Percentiles rank a stretch among this genome's conserved stretches.
Evolutionary conservation across 2,113 vertebrate species (phyloP).

Genomic region (Cottus gobio): DNA sequence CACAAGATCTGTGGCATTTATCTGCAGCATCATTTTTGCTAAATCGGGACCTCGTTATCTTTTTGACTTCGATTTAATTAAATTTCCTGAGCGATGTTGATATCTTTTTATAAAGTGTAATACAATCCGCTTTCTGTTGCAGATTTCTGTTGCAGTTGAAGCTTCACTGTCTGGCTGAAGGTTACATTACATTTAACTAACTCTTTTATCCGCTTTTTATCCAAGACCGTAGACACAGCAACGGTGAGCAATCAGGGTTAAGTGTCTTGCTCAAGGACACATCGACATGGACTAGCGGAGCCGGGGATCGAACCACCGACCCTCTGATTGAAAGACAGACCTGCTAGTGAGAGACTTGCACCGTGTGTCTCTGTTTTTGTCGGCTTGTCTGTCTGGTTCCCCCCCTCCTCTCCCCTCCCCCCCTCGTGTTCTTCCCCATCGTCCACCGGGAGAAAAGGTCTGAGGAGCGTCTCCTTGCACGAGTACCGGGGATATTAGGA

Average conservation of each 20-base stretch:
- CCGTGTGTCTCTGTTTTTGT: slow-evolving; percentile 1
- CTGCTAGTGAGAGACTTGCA: too few relatives aligned
- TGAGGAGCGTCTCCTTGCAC: slow-evolving; percentile 34
- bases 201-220: too few relatives aligned
- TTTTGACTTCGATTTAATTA: slow-evolving; percentile 23
- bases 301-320: too few relatives aligned
- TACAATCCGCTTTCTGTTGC: not conserved
- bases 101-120: slow-evolving; percentile 14
- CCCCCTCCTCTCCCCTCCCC: too few relatives aligned
- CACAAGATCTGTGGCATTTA: not conserved
- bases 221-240: too few relatives aligned
- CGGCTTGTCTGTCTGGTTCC: slow-evolving; percentile 17
- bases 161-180: too few relatives aligned
- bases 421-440: slow-evolving; percentile 44
- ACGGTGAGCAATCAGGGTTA: too few relatives aligned
- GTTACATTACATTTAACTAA: too few relatives aligned
- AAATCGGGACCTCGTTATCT: not conserved
- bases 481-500: slow-evolving; percentile 38
- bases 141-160: too few relatives aligned
- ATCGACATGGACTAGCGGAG: too few relatives aligned
- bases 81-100: slow-evolving; percentile 17
- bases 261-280: too few relatives aligned
- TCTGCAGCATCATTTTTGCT: slow-evolving; percentile 11
- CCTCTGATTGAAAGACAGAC: too few relatives aligned
- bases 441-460: slow-evolving; percentile 29